Conservation (phyloP, 2,113 vertebrate genomes). For the Sebastes fasciatus region DNA sequence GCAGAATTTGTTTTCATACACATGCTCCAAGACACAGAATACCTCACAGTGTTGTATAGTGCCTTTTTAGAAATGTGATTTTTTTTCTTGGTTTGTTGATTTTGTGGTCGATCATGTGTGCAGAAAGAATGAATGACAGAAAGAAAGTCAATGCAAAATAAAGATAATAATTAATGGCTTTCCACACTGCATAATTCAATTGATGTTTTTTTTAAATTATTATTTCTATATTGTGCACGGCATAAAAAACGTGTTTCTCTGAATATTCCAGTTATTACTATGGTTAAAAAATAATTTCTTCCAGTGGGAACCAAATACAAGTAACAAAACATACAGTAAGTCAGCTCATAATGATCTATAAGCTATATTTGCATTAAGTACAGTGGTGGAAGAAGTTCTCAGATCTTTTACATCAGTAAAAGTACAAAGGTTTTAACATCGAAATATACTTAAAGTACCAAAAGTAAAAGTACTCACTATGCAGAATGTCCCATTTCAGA, state of each 20-base stretch:
- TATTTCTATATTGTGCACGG: neutral
- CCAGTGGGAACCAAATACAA: neutral
- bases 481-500: too few species aligned
- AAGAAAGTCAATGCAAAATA: neutral
- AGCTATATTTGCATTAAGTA: neutral
- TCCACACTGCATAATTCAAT: neutral
- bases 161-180: neutral
- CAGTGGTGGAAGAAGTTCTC: too few species aligned
- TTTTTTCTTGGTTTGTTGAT: neutral
- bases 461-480: too few species aligned
- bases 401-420: too few species aligned
- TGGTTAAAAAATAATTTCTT: neutral
- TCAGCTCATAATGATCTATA: neutral
- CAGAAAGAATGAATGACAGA: neutral
- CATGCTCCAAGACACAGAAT: constrained; percentile 5
- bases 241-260: neutral
- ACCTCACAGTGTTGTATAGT: neutral
- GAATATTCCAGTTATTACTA: neutral
- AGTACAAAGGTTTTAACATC: too few species aligned
- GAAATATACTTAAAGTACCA: too few species aligned
- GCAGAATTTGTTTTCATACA: constrained; percentile 2
- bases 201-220: neutral
- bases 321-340: neutral
- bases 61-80: neutral
- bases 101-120: neutral